Conservation (phyloP, 2,113 vertebrate species). For the Tragelaphus buxtoni region DNA sequence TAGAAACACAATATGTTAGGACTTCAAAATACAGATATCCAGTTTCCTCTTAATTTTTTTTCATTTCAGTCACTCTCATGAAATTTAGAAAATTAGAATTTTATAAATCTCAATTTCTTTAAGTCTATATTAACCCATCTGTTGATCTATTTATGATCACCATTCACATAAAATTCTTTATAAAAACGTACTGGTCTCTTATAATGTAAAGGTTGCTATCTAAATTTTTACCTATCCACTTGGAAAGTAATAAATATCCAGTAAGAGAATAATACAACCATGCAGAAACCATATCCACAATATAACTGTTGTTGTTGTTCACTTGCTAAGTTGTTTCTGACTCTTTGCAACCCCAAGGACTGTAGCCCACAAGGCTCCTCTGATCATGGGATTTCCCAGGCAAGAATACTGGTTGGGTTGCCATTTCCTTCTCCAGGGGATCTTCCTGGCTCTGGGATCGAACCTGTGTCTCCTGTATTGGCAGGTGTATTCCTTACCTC, state of each 20-base stretch:
- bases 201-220: not conserved
- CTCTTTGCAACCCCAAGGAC: not conserved
- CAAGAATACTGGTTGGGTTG: not conserved
- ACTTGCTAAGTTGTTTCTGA: not conserved
- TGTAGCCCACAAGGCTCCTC: not conserved
- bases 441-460: not conserved
- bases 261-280: not conserved
- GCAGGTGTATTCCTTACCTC: not conserved
- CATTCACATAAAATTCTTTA: not conserved
- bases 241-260: not conserved
- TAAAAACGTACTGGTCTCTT: not conserved
- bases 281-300: not conserved
- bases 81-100: not conserved
- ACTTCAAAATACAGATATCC: not conserved
- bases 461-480: not conserved
- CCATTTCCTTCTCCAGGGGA: not conserved
- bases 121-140: not conserved
- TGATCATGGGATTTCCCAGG: not conserved
- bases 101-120: not conserved
- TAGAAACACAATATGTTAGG: not conserved
- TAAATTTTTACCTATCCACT: not conserved
- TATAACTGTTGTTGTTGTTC: not conserved
- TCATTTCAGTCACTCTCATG: not conserved
- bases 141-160: not conserved
- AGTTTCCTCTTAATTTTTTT: not conserved